Percentiles rank a stretch among this genome's conserved stretches.
These are phyloP conservation scores for Illadopsis cleaveri DNA, from an alignment of 2,113 vertebrate species.

Conservation along the genomic window DNA sequence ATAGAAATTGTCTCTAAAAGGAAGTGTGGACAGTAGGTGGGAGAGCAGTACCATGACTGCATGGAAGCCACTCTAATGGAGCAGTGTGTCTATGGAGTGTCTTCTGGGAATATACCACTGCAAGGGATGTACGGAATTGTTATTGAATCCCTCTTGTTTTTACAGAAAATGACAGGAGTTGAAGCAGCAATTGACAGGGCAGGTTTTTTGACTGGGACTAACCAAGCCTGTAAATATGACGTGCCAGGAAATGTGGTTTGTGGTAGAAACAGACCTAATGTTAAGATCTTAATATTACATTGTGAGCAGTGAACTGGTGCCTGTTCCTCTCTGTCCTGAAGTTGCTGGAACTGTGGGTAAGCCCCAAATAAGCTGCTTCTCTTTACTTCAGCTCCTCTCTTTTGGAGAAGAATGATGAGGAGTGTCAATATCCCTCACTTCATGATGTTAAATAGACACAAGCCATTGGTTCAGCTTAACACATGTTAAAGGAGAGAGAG, in stretches of 20 bases:
- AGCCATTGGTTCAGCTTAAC: conserved; percentile 53
- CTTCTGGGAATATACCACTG: not conserved
- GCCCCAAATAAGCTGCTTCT: not conserved
- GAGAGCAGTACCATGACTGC: not conserved
- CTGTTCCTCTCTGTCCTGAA: not conserved
- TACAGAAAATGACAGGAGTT: not conserved
- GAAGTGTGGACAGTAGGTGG: not conserved
- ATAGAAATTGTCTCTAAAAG: not conserved
- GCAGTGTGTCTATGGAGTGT: not conserved
- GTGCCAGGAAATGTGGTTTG: not conserved
- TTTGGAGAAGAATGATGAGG: not conserved
- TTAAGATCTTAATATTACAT: not conserved
- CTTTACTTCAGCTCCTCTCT: not conserved
- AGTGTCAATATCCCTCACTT: not conserved
- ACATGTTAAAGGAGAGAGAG: conserved; percentile 81
- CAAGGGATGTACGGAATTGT: not conserved
- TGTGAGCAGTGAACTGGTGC: not conserved
- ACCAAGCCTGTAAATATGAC: not conserved
- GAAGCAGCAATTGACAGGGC: not conserved
- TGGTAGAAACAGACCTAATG: conserved; percentile 1
- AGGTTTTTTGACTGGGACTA: not conserved
- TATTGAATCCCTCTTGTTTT: not conserved
- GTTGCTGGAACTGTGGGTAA: not conserved
- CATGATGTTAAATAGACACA: not conserved
- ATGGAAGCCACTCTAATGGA: not conserved